Evolutionary conservation across 2,113 vertebrate genomes (phyloP), one percentile per base, ranked within the genome.

Genomic region (Mesembrinibis cayennensis): DNA sequence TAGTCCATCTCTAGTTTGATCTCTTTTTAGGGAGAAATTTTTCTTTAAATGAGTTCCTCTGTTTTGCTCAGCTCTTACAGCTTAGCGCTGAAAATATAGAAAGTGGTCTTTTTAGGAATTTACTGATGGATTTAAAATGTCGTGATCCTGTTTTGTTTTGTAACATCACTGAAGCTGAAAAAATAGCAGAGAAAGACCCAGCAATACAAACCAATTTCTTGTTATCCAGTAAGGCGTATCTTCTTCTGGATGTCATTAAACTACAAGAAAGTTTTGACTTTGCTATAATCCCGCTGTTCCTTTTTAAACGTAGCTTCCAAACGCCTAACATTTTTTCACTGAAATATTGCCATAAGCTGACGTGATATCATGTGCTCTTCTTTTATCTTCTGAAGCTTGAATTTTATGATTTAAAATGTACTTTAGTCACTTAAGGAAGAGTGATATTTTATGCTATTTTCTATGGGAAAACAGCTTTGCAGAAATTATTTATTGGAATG

Each of bases 391-490:
- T 89, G 55, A 90, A 94, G 74, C 81, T 89, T 85, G 72, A 90
- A 62, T 94, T 77, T 76, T 58, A n/a, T 93, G 76, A 95, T 97
- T 96, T 94, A 80, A 97, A 97, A 92, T 94, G 44, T 85, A 76
- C 67, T 83, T 77, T 61, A 53, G 50, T 92, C 61, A 53, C 74
- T 95, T 86, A 84, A 87, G 47, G 91, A 76, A 90, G 77, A 95
- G 84, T 95, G 86, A 53, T 93, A 81, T 79, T 93, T 95, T 74
- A 79, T 72, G 40, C 59, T 93, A 22, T 89, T 90, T 91, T 88
- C 34, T 67, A 5, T 56, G 58, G 63, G 74, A 90, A 89, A 92
- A 52, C 23, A 59, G 69, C 85, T 90, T 69, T 76, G 66, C 25
- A 45, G 56, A 70, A 93, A 87, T 74, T 91, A 89, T 81, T 93